Evolutionary conservation across 2,113 vertebrate genomes (phyloP).

Genomic region (Pan troglodytes): DNA sequence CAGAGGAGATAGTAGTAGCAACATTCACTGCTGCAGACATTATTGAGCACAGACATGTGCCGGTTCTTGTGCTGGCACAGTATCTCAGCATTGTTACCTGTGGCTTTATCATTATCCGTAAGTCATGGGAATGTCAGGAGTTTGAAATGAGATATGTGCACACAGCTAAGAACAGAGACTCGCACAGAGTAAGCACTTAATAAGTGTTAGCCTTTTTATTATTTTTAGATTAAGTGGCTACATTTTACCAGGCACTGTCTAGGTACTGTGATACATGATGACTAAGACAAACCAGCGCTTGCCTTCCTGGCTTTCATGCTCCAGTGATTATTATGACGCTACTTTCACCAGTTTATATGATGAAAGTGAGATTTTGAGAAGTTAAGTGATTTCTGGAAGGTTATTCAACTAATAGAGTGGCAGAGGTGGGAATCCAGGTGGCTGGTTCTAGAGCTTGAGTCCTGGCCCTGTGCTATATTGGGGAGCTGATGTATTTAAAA

Average conservation of each 20-base stretch:
- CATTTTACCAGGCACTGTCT: not conserved
- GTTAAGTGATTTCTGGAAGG: not conserved
- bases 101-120: not conserved
- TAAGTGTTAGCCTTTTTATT: not conserved
- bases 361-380: not conserved
- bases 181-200: not conserved
- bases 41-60: not conserved
- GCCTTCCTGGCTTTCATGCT: not conserved
- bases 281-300: not conserved
- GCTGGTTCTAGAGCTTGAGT: not conserved
- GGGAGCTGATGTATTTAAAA: not conserved
- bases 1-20: not conserved
- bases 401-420: not conserved
- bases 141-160: not conserved
- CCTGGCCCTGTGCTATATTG: accelerated
- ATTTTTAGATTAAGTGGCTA: not conserved
- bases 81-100: not conserved
- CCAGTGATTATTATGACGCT: not conserved
- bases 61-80: not conserved
- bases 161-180: not conserved
- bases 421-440: not conserved
- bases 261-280: not conserved
- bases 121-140: not conserved
- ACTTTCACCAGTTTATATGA: not conserved
- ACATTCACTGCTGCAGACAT: not conserved